Evolutionary conservation across 2,113 vertebrate genomes (phyloP).

Genomic region (Brienomyrus brachyistius): DNA sequence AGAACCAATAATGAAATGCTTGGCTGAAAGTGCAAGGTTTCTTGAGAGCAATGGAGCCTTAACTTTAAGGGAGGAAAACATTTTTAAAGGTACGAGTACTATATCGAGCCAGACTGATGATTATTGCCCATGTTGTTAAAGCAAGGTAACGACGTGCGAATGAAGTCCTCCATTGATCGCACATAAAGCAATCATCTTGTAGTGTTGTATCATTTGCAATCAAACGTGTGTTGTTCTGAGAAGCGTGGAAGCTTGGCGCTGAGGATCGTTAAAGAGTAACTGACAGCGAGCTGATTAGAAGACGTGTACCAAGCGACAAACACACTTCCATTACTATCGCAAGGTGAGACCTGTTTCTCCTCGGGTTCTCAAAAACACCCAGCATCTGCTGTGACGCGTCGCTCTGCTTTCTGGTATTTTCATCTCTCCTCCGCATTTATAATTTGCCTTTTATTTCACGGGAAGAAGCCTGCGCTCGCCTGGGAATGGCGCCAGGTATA

Average conservation of each 20-base stretch:
- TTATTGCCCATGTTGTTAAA: neutral
- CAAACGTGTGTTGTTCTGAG: neutral
- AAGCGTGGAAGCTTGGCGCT: neutral
- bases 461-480: slow-evolving; percentile 37
- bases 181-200: neutral
- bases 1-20: slow-evolving; percentile 38
- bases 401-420: slow-evolving; percentile 25
- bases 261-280: neutral
- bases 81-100: neutral
- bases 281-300: neutral
- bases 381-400: slow-evolving; percentile 35
- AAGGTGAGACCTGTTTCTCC: slow-evolving; percentile 35
- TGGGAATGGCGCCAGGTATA: slow-evolving; percentile 48
- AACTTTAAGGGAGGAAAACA: neutral
- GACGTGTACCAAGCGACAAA: slow-evolving; percentile 24
- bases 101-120: neutral
- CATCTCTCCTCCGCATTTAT: slow-evolving; percentile 33
- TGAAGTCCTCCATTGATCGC: neutral
- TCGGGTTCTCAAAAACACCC: slow-evolving; percentile 22
- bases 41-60: neutral
- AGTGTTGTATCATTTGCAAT: neutral
- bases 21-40: slow-evolving; percentile 5
- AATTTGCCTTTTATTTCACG: slow-evolving; percentile 41
- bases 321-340: slow-evolving; percentile 28
- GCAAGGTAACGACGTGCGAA: neutral